These are phyloP conservation scores for Pachyseris speciosa DNA, from an alignment of 64 coral and sea anemone species.

Conservation along the genomic window DNA sequence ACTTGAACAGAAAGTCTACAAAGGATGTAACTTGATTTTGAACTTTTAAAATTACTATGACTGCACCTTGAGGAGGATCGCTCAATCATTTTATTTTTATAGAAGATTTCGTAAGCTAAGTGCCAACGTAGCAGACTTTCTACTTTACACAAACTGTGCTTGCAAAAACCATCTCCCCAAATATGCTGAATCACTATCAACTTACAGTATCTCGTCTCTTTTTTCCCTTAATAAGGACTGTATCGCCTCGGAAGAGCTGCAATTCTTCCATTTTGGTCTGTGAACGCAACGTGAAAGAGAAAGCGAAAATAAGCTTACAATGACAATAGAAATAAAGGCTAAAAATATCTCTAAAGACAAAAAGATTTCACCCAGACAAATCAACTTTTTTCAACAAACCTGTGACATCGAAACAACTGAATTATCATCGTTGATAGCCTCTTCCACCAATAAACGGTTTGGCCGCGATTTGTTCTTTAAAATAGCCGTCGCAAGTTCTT, in stretches of 20 bases:
- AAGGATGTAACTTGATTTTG: neutral
- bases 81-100: neutral
- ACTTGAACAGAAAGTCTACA: neutral
- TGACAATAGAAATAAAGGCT: no score
- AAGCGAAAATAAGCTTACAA: no score
- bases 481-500: conserved; percentile 98
- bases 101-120: neutral
- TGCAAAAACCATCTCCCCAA: neutral
- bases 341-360: neutral
- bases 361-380: neutral
- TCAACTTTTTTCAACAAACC: conserved; percentile 50
- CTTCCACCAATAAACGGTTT: conserved; percentile 96
- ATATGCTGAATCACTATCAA: conserved; percentile 58
- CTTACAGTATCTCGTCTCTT: conserved; percentile 98
- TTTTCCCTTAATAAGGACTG: conserved; percentile 98
- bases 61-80: neutral
- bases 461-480: conserved; percentile 96
- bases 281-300: conserved; percentile 4
- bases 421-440: conserved; percentile 98
- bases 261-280: conserved; percentile 99
- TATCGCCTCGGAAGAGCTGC: conserved; percentile 97
- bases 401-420: conserved; percentile 98
- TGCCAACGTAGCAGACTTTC: neutral
- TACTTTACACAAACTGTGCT: neutral
- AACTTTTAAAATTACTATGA: neutral